Evolutionary conservation across 2,888 invertebrate species (phyloP).

Genomic region (Schrankia costaestrigalis): DNA sequence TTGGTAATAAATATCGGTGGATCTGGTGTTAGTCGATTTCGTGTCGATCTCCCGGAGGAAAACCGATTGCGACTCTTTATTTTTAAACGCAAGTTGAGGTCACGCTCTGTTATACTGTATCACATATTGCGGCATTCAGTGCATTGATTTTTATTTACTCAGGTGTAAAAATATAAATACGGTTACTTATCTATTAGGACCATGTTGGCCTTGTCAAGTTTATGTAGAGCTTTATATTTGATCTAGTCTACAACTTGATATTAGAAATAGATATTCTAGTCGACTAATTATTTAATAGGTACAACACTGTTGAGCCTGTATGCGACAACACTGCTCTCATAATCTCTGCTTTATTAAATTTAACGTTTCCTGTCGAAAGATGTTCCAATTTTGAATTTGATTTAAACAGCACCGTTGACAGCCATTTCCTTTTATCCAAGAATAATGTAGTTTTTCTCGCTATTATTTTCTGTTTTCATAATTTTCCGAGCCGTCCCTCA

Average conservation of each 20-base stretch:
- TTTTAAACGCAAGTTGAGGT: slow-evolving; percentile 56
- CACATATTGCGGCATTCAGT: slow-evolving; percentile 3
- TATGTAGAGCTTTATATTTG: not conserved
- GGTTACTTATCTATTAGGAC: not conserved
- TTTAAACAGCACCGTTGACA: slow-evolving; percentile 70
- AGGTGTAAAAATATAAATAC: not conserved
- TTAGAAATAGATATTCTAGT: not conserved
- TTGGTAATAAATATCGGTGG: slow-evolving; percentile 69
- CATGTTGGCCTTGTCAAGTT: not conserved
- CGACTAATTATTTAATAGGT: not conserved
- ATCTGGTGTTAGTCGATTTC: slow-evolving; percentile 53
- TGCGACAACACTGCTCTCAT: slow-evolving; percentile 47
- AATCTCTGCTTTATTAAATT: slow-evolving; percentile 64
- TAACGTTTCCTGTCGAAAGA: slow-evolving; percentile 72
- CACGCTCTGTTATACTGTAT: slow-evolving; percentile 36
- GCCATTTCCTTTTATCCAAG: slow-evolving; percentile 69
- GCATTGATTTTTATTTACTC: not conserved
- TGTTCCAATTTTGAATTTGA: slow-evolving; percentile 78
- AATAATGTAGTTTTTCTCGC: slow-evolving; percentile 50
- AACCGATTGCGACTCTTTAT: slow-evolving; percentile 49
- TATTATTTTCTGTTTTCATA: slow-evolving; percentile 48
- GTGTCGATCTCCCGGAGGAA: slow-evolving; percentile 38
- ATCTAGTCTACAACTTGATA: not conserved
- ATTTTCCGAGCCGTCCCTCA: slow-evolving; percentile 40
- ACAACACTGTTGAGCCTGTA: slow-evolving; percentile 37